Percentiles rank a stretch among this genome's conserved stretches.
phyloP scores from a whole-genome alignment of 2,113 vertebrate species.

The Naja naja region DNA sequence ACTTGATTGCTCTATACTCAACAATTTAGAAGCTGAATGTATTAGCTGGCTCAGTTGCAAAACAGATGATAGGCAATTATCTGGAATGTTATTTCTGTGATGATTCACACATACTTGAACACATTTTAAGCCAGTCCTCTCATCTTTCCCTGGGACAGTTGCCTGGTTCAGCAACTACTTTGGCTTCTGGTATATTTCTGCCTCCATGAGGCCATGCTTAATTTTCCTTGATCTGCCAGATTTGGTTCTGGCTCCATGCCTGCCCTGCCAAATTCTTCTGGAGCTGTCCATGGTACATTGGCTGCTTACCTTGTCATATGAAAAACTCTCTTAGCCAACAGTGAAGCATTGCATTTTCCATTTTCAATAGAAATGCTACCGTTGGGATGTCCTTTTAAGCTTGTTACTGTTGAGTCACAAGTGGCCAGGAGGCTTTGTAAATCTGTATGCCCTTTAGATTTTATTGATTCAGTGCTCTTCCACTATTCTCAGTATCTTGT shows the following conservation, averaged over 20 bases:
- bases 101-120: neutral
- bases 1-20: neutral
- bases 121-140: neutral
- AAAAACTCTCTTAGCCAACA: neutral
- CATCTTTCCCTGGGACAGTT: neutral
- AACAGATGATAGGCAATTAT: neutral
- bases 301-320: neutral
- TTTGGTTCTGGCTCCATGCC: neutral
- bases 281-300: neutral
- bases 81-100: neutral
- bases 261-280: neutral
- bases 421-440: neutral
- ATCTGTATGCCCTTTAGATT: neutral
- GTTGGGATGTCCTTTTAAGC: neutral
- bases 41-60: neutral
- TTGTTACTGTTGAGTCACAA: neutral
- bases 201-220: neutral
- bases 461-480: neutral
- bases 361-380: neutral
- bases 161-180: neutral
- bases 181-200: neutral
- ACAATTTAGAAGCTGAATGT: neutral
- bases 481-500: neutral
- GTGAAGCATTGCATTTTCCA: neutral
- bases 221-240: neutral